Percentiles rank a stretch among this genome's conserved stretches.
These are phyloP conservation scores for Asobara japonica DNA, from an alignment of 1,140 invertebrate genomes.

Conservation along the genomic window DNA sequence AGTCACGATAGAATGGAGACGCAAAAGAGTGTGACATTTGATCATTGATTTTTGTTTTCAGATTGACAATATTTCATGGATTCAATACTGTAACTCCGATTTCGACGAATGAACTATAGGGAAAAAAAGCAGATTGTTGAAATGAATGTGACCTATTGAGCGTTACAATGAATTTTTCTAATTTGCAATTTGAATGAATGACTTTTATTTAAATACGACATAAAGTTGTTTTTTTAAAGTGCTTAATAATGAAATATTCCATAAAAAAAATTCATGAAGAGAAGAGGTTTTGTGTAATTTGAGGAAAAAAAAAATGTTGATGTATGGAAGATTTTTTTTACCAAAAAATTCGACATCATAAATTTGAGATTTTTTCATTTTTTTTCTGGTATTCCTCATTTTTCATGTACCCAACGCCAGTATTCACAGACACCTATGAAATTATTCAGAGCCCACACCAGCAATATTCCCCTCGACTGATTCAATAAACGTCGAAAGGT, in stretches of 20 bases:
- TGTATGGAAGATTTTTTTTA: no score
- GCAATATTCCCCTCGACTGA: constrained; percentile 12
- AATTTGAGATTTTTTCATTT: constrained; percentile 21
- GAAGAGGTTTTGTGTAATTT: no score
- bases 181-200: no score
- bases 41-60: background rate
- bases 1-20: background rate
- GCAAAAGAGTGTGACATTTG: background rate
- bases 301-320: no score
- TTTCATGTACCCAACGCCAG: constrained; percentile 5
- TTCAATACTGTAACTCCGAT: no score
- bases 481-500: constrained; percentile 20
- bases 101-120: background rate
- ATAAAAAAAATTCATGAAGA: no score
- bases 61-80: background rate
- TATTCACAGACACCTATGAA: constrained; percentile 14
- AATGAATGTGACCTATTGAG: no score
- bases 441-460: constrained; percentile 29
- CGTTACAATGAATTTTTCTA: no score
- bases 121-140: background rate
- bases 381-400: background rate
- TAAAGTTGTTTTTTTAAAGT: no score
- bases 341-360: no score
- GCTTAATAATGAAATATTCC: no score
- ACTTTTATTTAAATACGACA: no score